Evolutionary conservation across 1,140 invertebrate genomes (phyloP), one percentile per base, ranked within the genome.

Genomic region (Drosophila willistoni): DNA sequence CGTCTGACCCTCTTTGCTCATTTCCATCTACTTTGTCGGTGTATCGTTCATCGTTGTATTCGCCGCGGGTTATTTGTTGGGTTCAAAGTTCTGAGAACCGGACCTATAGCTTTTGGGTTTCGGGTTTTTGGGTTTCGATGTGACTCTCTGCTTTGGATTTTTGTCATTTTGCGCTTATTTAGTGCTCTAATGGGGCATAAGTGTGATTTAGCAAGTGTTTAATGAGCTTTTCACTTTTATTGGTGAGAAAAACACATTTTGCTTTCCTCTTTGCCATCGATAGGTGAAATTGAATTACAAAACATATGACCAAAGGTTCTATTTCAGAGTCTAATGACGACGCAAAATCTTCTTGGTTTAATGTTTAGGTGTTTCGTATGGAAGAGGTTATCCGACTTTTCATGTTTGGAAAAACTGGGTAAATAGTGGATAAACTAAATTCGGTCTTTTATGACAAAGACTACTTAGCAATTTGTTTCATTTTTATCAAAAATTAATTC

Each of bases 201-300:
- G 83, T 87, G 83, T 89, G 80, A 87, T 87, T 89, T 71, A 57
- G 83, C 80, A 80, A 87, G 77, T 87, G 83, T 87, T 87, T 89
- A 87, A 87, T 89, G 80, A 87, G 84, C 84, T 89, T 87, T 84
- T 66, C 72, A 84, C 68, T 72, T 83, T 79, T 64, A 61, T 61
- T 36, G 17, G 59, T 39, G 34, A 41, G 59, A 41, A 61, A 19
- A 61, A 19, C 19, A 9, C 2, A 51, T 17, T 22, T 51, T 22
- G 10, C 19, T 51, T 9, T 39, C 44, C 44, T 10, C 9, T 19
- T 22, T 12, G 9, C 17, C 17, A 47, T 47, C 44, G 14, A 47
- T 47, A 19, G 19, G 44, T 10, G 9, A 51, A 19, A 51, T 51
- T 51, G 19, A 51, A 22, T 22, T 51, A 2, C 14, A 12, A 47